Percentiles rank a stretch among this genome's conserved stretches.
Evolutionary conservation across 2,113 vertebrate genomes (phyloP).

Genomic region (Siniperca chuatsi): DNA sequence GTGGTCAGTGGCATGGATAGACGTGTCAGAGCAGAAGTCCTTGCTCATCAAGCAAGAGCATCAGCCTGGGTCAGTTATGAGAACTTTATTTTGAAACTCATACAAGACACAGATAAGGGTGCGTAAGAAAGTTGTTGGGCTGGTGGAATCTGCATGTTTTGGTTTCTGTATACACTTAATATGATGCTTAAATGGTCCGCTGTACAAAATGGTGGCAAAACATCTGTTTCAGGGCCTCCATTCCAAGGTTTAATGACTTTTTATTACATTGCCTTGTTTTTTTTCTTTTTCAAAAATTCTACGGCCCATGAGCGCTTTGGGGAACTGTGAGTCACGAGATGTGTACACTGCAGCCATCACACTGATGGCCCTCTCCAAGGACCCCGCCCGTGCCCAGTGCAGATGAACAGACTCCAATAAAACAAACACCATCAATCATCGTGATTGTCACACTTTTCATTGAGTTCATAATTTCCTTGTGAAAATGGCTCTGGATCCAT

Average conservation of each 20-base stretch:
- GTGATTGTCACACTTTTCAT: constrained; percentile 70
- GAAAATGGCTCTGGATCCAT: constrained; percentile 36
- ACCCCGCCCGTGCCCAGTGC: constrained; percentile 2
- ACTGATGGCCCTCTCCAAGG: constrained; percentile 30
- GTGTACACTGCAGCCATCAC: constrained; percentile 15
- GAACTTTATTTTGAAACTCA: constrained; percentile 25
- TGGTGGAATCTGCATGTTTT: constrained; percentile 11
- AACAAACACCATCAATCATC: constrained; percentile 72
- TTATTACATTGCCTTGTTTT: constrained; percentile 1
- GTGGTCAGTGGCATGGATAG: constrained; percentile 24
- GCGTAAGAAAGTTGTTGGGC: background rate
- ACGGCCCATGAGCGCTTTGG: background rate
- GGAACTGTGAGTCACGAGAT: constrained; percentile 16
- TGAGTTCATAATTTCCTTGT: constrained; percentile 66
- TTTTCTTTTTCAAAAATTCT: background rate
- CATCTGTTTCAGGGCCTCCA: constrained; percentile 23
- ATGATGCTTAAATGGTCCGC: constrained; percentile 14
- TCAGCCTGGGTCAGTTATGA: background rate
- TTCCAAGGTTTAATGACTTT: constrained; percentile 37
- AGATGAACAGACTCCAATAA: constrained; percentile 50
- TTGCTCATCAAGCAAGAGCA: constrained; percentile 14
- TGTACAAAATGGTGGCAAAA: constrained; percentile 25
- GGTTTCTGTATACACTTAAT: background rate
- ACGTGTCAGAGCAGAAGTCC: constrained; percentile 20
- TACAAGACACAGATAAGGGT: background rate